Base-by-base conservation (phyloP, 2,113 vertebrate genomes). In the Oriolus oriolus region DNA sequence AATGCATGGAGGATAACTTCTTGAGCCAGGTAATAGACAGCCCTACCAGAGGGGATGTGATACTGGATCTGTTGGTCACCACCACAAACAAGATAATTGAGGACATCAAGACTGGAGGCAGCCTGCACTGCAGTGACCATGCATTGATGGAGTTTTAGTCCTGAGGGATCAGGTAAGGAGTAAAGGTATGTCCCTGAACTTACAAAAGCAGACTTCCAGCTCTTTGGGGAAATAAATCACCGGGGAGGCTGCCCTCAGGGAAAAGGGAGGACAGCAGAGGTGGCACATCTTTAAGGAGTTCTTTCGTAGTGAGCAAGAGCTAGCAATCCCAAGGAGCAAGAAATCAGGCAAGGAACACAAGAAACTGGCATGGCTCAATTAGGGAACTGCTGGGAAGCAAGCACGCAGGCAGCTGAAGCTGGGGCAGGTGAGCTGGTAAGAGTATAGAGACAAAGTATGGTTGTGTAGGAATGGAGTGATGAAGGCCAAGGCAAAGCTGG, bases 401-500 rank as follows among this genome's bases (percentile, higher is more conserved):
- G 23, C 20, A 26, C 49, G 23, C 7, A 16, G 33, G 27, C 16
- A 28, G 13, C 28, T 65, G 52, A 52, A 65, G 22, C 27, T 28
- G 20, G 10, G 10, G 6, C 7, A 28, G 31, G 44, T 44, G 44
- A 52, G 16, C 22, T 23, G 15, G 15, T 24, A 63, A 52, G 31
- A 41, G 21, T 31, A 41, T 6, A 44, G 12, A 37, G 33, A 23
- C 1, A 0, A 23, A 61, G 12, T 26, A 13, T 2, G 2, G 11
- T 35, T n/a, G 21, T 49, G 17, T 27, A 52, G 26, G 18, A 6
- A 57, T 52, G 22, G 44, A 30, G 13, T 41, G 68, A 45, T 11
- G 26, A 93, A 57, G 28, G 18, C 24, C 10, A 69, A 50, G 16
- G n/a, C 3, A 16, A n/a, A 75, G 9, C 49, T 57, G 33, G 27